phyloP scores from a whole-genome alignment of 2,797 vertebrate species.

The Brachyrhaphis roseni region DNA sequence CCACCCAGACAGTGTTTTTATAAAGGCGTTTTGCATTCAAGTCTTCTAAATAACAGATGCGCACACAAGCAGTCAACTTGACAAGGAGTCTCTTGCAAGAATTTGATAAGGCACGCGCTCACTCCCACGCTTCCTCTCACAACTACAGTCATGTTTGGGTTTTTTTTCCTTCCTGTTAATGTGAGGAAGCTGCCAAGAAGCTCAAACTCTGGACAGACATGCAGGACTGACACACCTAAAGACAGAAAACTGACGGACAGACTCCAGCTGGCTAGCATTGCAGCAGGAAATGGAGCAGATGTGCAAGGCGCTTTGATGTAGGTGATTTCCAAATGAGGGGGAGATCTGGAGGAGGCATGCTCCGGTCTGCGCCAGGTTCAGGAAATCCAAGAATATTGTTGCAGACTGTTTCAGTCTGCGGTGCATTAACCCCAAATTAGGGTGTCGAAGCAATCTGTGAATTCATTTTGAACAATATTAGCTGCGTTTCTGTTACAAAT shows the following conservation, averaged over 20 bases:
- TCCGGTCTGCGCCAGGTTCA: constrained; percentile 41
- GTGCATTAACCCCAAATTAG: not conserved
- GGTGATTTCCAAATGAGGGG: constrained; percentile 69
- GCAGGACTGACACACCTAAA: constrained; percentile 56
- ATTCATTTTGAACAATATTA: not conserved
- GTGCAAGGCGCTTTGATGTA: constrained; percentile 79
- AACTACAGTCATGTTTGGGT: constrained; percentile 48
- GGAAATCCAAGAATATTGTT: constrained; percentile 28
- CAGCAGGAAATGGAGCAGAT: constrained; percentile 73
- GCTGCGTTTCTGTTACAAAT: too few species aligned
- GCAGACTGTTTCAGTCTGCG: not conserved
- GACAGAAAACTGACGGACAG: constrained; percentile 62
- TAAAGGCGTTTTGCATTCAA: constrained; percentile 52
- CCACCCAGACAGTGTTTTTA: constrained; percentile 27
- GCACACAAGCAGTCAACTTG: constrained; percentile 64
- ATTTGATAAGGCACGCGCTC: constrained; percentile 66
- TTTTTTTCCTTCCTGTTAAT: constrained; percentile 55
- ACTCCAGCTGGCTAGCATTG: constrained; percentile 77
- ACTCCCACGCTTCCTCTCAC: constrained; percentile 54
- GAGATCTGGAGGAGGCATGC: constrained; percentile 39
- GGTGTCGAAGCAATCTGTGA: not conserved
- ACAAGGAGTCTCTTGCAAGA: constrained; percentile 68
- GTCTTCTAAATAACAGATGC: constrained; percentile 68
- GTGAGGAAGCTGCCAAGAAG: constrained; percentile 62
- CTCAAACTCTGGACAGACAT: constrained; percentile 47